Base-by-base conservation (phyloP, 2,113 vertebrate species). In the Variabilichromis moorii region DNA sequence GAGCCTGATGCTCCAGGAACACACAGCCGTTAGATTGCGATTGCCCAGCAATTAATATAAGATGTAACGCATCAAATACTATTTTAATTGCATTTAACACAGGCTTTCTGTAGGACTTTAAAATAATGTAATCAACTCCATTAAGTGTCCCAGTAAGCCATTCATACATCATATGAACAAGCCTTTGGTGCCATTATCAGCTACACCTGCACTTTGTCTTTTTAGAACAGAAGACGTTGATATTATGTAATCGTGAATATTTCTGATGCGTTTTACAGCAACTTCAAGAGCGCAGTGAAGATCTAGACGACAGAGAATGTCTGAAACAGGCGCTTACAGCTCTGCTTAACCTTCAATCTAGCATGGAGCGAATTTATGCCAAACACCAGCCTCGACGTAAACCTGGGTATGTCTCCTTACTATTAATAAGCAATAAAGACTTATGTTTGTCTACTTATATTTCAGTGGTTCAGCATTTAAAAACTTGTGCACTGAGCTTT, bases 241-340 rank as follows among this genome's bases (percentile, higher is more conserved):
- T n/a, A 33, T 78, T 1, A 78, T n/a, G 73, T 13, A 50, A 78
- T 78, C 10, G 7, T n/a, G 7, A 78, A 33, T 78, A n/a, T 51
- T 51, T 78, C 26, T 35, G 4, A 33, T 11, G 26, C 3, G 2
- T 66, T 19, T 94, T 11, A 8, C 94, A 99, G 99, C 98, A 99
- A 97, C 92, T 99, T 93, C 98, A 99, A 96, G 98, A 99, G 40
- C 97, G 97, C 92, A 99, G 99, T 68, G 90, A 98, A 92, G 99
- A 99, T 33, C 96, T 98, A 84, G 99, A 99, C 71, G 99, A 99
- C 89, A 92, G 97, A 89, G 99, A 99, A 90, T 98, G 98, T 94
- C 95, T 99, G 78, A 99, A 99, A 31, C 98, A 99, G 95, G 98
- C 99, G 83, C 99, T 99, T 83, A 99, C 99, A 1, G 98, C 98